phyloP scores from a whole-genome alignment of 2,888 invertebrate species.

The Dione juno region DNA sequence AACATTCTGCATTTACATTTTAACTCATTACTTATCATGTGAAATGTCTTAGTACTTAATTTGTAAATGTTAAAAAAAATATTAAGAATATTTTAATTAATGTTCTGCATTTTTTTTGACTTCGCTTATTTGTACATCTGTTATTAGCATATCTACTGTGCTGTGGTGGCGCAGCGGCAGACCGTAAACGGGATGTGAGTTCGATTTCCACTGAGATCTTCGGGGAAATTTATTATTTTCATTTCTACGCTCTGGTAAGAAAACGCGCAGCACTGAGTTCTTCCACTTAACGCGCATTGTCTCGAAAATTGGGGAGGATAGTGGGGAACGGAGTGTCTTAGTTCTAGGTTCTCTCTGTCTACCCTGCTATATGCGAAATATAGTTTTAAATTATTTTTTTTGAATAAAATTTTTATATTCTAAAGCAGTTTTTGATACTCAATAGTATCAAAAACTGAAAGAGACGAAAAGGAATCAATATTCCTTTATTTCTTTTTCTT shows the following conservation, averaged over 20 bases:
- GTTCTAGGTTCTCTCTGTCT: no score
- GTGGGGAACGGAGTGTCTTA: no score
- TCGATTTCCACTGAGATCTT: neutral
- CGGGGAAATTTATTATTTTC: neutral
- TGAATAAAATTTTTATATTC: conserved; percentile 30
- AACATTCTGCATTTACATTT: neutral
- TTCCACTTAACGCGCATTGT: neutral
- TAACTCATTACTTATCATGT: neutral
- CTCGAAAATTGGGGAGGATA: no score
- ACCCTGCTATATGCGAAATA: no score
- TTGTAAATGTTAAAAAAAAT: neutral
- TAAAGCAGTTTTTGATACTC: neutral
- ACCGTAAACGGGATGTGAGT: neutral
- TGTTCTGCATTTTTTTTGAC: neutral
- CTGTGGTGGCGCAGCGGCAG: no score
- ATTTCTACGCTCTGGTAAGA: neutral
- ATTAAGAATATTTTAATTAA: neutral
- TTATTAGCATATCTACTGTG: no score
- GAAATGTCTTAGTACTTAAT: neutral
- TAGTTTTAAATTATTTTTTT: no score
- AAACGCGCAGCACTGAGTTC: neutral
- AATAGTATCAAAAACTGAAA: no score
- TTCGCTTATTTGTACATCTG: neutral
- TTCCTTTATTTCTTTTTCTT: conserved; percentile 47
- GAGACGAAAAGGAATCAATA: no score